Percentiles rank a stretch among this genome's conserved stretches.
phyloP scores from a whole-genome alignment of 2,113 vertebrate species.

The Phocoena sinus region DNA sequence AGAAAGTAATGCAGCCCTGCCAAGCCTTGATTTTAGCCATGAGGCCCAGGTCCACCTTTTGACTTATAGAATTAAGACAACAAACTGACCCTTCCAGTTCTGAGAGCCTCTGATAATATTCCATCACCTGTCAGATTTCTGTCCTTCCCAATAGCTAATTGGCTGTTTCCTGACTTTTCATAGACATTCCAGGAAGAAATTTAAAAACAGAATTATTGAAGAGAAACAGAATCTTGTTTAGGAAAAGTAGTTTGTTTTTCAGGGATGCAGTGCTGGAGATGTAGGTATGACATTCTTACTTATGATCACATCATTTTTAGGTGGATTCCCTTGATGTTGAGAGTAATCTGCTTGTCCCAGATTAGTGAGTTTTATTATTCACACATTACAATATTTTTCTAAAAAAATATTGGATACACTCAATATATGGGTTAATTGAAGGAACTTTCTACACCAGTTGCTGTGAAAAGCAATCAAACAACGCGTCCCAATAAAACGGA shows the following conservation, averaged over 20 bases:
- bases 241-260: conserved; percentile 47
- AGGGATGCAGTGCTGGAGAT: conserved; percentile 41
- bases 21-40: background rate
- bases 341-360: background rate
- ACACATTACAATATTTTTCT: background rate
- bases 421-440: background rate
- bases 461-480: background rate
- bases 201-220: background rate
- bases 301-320: conserved; percentile 43
- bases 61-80: background rate
- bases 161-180: background rate
- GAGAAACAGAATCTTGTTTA: background rate
- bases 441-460: background rate
- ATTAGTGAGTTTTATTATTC: conserved; percentile 43
- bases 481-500: background rate
- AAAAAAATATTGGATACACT: background rate
- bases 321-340: background rate
- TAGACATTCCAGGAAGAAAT: background rate
- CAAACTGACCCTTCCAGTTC: background rate
- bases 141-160: background rate
- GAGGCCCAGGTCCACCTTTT: background rate
- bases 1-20: background rate
- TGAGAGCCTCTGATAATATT: background rate
- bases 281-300: background rate
- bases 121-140: background rate